Evolutionary conservation across 64 coral and sea anemone species (phyloP).

Genomic region (Trachythela sp.): DNA sequence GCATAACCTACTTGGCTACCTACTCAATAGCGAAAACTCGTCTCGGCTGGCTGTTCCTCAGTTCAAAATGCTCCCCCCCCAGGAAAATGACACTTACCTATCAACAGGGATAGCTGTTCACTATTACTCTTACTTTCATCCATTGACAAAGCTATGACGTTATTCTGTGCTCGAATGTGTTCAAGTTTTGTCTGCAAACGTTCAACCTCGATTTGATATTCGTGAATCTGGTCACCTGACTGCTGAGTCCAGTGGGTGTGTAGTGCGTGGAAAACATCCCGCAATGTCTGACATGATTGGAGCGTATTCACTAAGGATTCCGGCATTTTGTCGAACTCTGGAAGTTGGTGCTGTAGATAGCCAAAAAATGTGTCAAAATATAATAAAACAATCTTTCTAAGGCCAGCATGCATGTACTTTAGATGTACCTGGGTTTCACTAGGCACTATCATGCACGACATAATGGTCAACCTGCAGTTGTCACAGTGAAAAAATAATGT

Average conservation of each 20-base stretch:
- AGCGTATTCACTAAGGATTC: not conserved
- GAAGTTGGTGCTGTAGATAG: not conserved
- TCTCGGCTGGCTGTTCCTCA: not conserved
- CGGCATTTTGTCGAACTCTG: constrained; percentile 4
- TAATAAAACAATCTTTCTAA: too few species aligned
- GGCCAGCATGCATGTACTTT: too few species aligned
- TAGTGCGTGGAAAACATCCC: constrained; percentile 12
- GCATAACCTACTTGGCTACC: too few species aligned
- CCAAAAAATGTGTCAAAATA: too few species aligned
- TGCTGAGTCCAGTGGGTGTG: constrained; percentile 12
- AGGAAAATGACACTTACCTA: not conserved
- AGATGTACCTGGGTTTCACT: too few species aligned
- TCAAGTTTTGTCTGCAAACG: not conserved
- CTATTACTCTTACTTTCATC: constrained; percentile 20
- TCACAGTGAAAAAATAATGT: too few species aligned
- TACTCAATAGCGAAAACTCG: too few species aligned
- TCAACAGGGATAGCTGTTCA: constrained; percentile 7
- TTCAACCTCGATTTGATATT: constrained; percentile 20
- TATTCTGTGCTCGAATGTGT: not conserved
- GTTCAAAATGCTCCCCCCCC: not conserved
- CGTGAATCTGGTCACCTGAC: not conserved
- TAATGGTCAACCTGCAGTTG: too few species aligned
- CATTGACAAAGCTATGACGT: not conserved
- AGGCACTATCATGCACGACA: too few species aligned
- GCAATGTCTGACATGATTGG: not conserved